Evolutionary conservation across 2,113 vertebrate species (phyloP), one percentile per base, ranked within the genome.

Genomic region (Pygoscelis adeliae): DNA sequence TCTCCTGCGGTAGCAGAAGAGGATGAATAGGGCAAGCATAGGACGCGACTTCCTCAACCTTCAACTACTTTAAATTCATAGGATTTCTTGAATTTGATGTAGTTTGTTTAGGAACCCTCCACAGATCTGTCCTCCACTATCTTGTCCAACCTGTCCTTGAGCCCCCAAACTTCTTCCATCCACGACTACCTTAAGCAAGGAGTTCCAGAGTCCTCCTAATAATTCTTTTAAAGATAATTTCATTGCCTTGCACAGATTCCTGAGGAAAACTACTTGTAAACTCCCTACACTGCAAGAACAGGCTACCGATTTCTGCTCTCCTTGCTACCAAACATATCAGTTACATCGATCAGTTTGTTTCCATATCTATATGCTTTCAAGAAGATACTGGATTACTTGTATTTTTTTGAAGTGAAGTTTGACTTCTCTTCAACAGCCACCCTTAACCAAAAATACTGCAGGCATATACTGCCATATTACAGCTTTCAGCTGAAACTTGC

Each of bases 401-500:
- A 40, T 29, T 70, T 50, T 73, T 73, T 34, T 61, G 5, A 61
- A 63, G 15, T 13, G 10, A 56, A 77, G 27, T 77, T 11, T 66
- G 9, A 66, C 38, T 67, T 80, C 34, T 29, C 25, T 40, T 70
- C 38, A 73, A 53, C n/a, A 74, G 20, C 13, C 38, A 58, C 5
- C 29, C 55, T 32, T 46, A n/a, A 70, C 5, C 49, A 81, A 83
- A 92, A 96, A n/a, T 38, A 87, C 13, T 47, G 47, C 50, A 94
- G 42, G 7, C 42, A 38, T 3, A 40, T 6, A 42, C 1, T 2
- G 4, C 7, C 15, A 6, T 13, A 30, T 38, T 30, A 32, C 0
- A 90, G 42, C 19, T 87, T 89, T 34, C 72, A 66, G 46, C 3
- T 62, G 32, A 70, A 94, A 66, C 25, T 42, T 61, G 22, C 19